These are phyloP conservation scores for Enoplosus armatus DNA, from an alignment of 2,797 vertebrate species.

Conservation along the genomic window DNA sequence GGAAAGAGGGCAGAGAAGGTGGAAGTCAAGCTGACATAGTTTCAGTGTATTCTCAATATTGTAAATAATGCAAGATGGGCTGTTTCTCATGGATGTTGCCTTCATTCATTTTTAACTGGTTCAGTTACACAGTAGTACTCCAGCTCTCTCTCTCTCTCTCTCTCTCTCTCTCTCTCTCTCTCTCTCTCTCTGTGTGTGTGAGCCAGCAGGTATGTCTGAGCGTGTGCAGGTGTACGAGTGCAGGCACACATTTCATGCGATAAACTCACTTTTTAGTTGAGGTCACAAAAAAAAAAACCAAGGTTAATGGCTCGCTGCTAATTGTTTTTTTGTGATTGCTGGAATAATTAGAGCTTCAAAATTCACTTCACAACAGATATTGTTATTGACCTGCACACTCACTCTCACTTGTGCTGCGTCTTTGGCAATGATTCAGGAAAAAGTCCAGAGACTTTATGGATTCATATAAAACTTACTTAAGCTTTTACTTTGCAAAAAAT, in stretches of 20 bases:
- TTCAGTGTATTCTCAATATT: conserved; percentile 57
- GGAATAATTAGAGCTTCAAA: conserved; percentile 53
- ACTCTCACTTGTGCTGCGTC: not conserved
- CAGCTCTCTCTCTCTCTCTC: conserved; percentile 3
- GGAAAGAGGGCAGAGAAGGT: conserved; percentile 37
- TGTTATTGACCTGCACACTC: not conserved
- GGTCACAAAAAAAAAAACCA: conserved; percentile 44
- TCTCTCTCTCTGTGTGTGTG: not conserved
- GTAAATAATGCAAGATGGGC: conserved; percentile 72
- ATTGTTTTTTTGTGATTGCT: conserved; percentile 54
- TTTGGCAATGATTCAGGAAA: conserved; percentile 24
- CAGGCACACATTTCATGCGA: conserved; percentile 36
- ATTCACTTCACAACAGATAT: conserved; percentile 39
- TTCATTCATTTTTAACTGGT: conserved; percentile 79
- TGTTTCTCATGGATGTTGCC: conserved; percentile 68
- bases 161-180: not conserved
- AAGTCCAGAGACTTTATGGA: conserved; percentile 17
- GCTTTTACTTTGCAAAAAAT: not conserved
- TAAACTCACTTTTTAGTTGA: conserved; percentile 50
- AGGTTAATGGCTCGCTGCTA: conserved; percentile 56
- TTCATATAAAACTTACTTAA: conserved; percentile 25
- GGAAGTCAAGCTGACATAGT: conserved; percentile 63
- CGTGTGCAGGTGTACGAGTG: conserved; percentile 16
- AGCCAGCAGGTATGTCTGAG: not conserved
- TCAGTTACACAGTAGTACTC: conserved; percentile 60